These are phyloP conservation scores for Leucoraja ocellata DNA, from an alignment of 2,797 vertebrate species.

Conservation along the genomic window DNA sequence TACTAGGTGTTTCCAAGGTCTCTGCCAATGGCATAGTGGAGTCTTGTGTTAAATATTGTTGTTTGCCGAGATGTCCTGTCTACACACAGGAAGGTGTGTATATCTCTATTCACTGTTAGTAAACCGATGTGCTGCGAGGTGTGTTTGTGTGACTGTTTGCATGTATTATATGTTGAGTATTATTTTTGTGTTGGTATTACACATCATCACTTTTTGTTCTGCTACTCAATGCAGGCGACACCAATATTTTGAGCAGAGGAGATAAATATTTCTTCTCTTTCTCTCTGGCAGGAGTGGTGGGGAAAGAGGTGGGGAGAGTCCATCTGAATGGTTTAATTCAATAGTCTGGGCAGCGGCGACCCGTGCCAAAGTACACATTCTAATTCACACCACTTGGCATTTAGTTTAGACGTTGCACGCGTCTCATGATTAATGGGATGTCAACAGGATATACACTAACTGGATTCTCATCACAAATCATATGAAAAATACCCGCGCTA, in stretches of 20 bases:
- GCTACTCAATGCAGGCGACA: neutral
- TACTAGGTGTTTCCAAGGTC: slow-evolving; percentile 49
- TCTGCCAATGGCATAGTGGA: slow-evolving; percentile 48
- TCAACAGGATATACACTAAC: neutral
- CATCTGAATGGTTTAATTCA: slow-evolving; percentile 37
- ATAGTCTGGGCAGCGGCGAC: neutral
- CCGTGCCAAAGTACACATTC: slow-evolving; percentile 36
- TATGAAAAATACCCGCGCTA: neutral
- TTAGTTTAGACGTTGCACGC: slow-evolving; percentile 36
- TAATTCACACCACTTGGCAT: slow-evolving; percentile 37
- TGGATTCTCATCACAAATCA: neutral
- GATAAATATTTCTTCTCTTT: neutral
- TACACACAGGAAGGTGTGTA: neutral
- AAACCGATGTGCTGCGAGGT: neutral
- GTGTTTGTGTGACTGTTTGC: neutral
- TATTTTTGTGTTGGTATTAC: neutral
- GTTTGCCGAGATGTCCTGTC: slow-evolving; percentile 20
- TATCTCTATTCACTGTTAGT: neutral
- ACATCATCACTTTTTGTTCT: neutral
- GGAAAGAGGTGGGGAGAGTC: neutral
- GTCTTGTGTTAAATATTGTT: neutral
- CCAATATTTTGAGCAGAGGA: neutral
- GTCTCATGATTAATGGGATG: slow-evolving; percentile 27
- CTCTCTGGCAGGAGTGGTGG: slow-evolving; percentile 23
- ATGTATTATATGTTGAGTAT: neutral